Percentiles rank a stretch among this genome's conserved stretches.
phyloP scores from a whole-genome alignment of 2,888 invertebrate genomes.

The Drosophila nr. perissopoda region DNA sequence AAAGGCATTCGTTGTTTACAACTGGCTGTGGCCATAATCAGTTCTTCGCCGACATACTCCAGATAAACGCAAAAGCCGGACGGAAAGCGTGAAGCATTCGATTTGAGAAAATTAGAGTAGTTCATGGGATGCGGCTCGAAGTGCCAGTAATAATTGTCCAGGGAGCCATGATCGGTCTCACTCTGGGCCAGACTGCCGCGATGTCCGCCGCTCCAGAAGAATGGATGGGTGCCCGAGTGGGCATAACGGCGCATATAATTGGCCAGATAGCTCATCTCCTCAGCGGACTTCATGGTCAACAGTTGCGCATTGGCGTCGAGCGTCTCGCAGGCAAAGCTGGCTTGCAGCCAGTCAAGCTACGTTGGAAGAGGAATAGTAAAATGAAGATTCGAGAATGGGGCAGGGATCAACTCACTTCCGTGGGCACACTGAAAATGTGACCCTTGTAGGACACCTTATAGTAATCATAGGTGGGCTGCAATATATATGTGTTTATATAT shows the following conservation, averaged over 20 bases:
- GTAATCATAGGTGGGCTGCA: conserved; percentile 56
- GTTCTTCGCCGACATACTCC: conserved; percentile 24
- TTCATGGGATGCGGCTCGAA: conserved; percentile 57
- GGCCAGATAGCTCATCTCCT: conserved; percentile 50
- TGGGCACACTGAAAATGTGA: conserved; percentile 56
- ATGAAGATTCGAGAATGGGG: background rate
- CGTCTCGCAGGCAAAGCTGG: conserved; percentile 63
- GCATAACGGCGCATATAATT: conserved; percentile 42
- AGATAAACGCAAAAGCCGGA: conserved; percentile 55
- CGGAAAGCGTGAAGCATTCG: conserved; percentile 3
- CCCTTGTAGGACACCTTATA: conserved; percentile 62
- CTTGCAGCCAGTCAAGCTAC: conserved; percentile 63
- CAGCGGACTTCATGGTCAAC: conserved; percentile 34
- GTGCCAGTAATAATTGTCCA: conserved; percentile 62
- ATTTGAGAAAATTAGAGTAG: conserved; percentile 46
- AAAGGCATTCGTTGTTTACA: conserved; percentile 50
- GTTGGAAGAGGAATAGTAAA: background rate
- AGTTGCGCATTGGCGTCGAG: conserved; percentile 47
- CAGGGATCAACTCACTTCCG: conserved; percentile 41
- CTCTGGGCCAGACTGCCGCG: conserved; percentile 45
- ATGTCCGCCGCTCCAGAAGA: conserved; percentile 68
- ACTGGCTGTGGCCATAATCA: conserved; percentile 41
- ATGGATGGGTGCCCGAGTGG: conserved; percentile 44
- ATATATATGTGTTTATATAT: background rate
- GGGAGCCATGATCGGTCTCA: conserved; percentile 7